Conservation (phyloP, 1,140 invertebrate species). For the Phortica variegata region DNA sequence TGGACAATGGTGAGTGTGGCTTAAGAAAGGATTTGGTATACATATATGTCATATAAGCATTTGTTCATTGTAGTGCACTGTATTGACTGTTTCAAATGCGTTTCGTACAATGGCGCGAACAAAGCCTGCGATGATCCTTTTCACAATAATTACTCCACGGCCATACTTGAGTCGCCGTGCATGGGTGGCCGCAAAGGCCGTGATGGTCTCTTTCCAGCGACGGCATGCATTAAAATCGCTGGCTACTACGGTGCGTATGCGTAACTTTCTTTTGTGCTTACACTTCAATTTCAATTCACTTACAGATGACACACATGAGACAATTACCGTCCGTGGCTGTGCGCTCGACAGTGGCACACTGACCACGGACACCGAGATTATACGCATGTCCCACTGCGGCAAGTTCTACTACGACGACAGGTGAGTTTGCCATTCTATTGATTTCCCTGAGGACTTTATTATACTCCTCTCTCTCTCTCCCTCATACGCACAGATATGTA, state of each 20-base stretch:
- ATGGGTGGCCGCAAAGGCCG: slow-evolving; percentile 88
- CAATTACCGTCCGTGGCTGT: slow-evolving; percentile 81
- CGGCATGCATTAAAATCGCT: slow-evolving; percentile 92
- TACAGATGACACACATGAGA: slow-evolving; percentile 74
- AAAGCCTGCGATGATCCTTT: slow-evolving; percentile 93
- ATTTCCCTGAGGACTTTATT: neutral
- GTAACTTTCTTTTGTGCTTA: slow-evolving; percentile 1
- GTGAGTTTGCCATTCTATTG: no score
- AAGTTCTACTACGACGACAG: slow-evolving; percentile 84
- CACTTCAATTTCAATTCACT: neutral
- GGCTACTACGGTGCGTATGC: slow-evolving; percentile 74
- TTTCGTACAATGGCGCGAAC: slow-evolving; percentile 85
- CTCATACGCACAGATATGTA: slow-evolving; percentile 73
- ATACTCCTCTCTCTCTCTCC: neutral
- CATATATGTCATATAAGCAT: neutral
- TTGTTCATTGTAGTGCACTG: slow-evolving; percentile 57
- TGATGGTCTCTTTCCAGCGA: slow-evolving; percentile 92
- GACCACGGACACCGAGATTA: slow-evolving; percentile 90
- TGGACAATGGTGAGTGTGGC: slow-evolving; percentile 31
- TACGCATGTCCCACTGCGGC: slow-evolving; percentile 91
- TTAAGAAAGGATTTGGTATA: neutral
- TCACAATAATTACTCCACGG: slow-evolving; percentile 86
- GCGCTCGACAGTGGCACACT: slow-evolving; percentile 89
- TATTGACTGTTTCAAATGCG: slow-evolving; percentile 96
- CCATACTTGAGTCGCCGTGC: slow-evolving; percentile 86